A percentile compares a stretch with the other conserved stretches of the same genome.
phyloP scores from a whole-genome alignment of 2,888 invertebrate genomes.

The Gandaritis pyraliata region DNA sequence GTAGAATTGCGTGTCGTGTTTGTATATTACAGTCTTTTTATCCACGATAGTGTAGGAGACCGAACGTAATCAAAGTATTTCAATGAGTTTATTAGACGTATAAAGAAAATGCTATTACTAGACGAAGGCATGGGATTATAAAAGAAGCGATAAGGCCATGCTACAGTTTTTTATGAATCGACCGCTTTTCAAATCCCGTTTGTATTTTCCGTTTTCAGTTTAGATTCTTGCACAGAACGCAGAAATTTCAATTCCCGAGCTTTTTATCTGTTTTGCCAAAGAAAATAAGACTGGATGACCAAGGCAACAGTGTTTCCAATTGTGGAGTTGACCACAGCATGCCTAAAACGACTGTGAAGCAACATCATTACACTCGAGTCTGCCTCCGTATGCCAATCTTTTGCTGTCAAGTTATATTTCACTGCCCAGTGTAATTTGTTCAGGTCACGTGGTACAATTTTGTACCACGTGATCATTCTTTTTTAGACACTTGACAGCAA shows the following conservation, averaged over 20 bases:
- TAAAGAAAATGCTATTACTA: background rate
- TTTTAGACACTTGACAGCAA: too few relatives aligned
- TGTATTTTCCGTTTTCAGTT: background rate
- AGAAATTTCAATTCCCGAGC: background rate
- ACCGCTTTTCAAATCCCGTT: too few relatives aligned
- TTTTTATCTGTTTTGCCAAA: conserved; percentile 4
- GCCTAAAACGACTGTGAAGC: conserved; percentile 37
- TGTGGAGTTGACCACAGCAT: conserved; percentile 25
- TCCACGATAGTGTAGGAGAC: background rate
- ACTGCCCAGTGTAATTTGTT: too few relatives aligned
- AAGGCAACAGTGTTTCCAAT: conserved; percentile 14
- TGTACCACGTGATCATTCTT: too few relatives aligned
- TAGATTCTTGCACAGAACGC: background rate
- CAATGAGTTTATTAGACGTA: background rate
- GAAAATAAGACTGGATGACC: conserved; percentile 3
- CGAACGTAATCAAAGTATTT: background rate
- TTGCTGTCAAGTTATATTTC: too few relatives aligned
- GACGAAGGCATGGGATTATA: too few relatives aligned
- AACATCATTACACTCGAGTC: conserved; percentile 48
- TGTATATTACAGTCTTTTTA: conserved; percentile 4
- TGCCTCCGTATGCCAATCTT: too few relatives aligned
- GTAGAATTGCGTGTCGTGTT: conserved; percentile 41
- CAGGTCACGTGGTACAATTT: too few relatives aligned
- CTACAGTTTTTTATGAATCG: too few relatives aligned
- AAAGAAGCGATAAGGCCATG: background rate